A percentile compares a stretch with the other conserved stretches of the same genome.
Evolutionary conservation across 2,113 vertebrate species (phyloP).

Genomic region (Macrotus californicus): DNA sequence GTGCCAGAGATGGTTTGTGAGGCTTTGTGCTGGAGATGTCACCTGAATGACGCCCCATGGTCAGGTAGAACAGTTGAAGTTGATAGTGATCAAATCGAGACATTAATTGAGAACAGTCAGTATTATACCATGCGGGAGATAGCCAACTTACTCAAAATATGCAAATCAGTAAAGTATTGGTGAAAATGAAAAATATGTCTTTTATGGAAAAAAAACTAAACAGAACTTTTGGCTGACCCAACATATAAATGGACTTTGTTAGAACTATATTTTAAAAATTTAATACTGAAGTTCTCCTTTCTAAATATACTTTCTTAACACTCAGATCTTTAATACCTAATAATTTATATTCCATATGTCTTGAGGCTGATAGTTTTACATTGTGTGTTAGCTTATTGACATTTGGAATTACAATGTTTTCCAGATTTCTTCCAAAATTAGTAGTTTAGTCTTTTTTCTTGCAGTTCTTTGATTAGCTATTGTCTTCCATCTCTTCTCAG

Average conservation of each 20-base stretch:
- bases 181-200: too few species aligned
- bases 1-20: too few species aligned
- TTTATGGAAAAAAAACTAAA: too few species aligned
- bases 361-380: constrained; percentile 54
- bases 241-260: constrained; percentile 31
- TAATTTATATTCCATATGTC: constrained; percentile 54
- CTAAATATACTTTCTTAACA: constrained; percentile 56
- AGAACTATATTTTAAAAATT: constrained; percentile 41
- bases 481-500: not conserved
- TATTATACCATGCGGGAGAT: too few species aligned
- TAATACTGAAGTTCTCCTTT: constrained; percentile 50
- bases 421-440: constrained; percentile 57
- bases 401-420: constrained; percentile 57
- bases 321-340: constrained; percentile 42
- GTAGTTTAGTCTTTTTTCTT: constrained; percentile 27
- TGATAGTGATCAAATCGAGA: too few species aligned
- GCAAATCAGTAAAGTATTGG: too few species aligned
- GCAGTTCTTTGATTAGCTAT: constrained; percentile 15
- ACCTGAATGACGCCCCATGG: too few species aligned
- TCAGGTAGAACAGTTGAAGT: too few species aligned
- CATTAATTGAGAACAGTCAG: too few species aligned
- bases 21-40: too few species aligned
- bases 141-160: too few species aligned
- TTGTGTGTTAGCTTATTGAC: constrained; percentile 56
- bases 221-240: too few species aligned